phyloP scores from a whole-genome alignment of 2,797 vertebrate genomes.

The Nyctalus aviator region DNA sequence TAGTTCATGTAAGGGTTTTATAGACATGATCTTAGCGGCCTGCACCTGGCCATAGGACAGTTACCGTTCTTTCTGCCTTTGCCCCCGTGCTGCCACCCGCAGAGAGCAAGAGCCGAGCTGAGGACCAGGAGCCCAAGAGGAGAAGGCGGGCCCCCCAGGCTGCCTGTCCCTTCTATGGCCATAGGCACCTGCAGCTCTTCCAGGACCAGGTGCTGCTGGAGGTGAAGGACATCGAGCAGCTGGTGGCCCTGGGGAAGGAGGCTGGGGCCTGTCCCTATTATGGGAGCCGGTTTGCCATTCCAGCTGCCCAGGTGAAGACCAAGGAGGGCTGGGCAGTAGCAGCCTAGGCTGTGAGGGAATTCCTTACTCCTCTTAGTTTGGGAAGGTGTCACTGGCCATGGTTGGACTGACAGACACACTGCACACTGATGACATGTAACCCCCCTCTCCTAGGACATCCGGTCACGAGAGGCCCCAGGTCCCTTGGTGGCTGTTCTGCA shows the following conservation, averaged over 20 bases:
- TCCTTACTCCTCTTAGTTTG: background rate
- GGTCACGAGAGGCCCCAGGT: background rate
- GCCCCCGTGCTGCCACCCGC: background rate
- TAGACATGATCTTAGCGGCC: background rate
- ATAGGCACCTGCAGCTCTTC: conserved; percentile 92
- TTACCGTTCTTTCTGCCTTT: background rate
- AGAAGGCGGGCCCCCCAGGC: conserved; percentile 84
- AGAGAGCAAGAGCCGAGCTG: conserved; percentile 52
- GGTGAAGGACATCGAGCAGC: conserved; percentile 95
- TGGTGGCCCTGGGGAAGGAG: conserved; percentile 92
- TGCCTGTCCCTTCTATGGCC: conserved; percentile 91
- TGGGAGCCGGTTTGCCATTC: conserved; percentile 92
- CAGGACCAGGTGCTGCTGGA: conserved; percentile 92
- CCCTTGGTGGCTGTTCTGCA: background rate
- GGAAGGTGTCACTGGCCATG: fast-evolving
- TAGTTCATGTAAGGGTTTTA: background rate
- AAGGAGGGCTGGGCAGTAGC: fast-evolving
- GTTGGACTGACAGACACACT: fast-evolving
- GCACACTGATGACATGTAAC: fast-evolving
- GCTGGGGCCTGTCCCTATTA: conserved; percentile 95
- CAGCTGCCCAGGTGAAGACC: conserved; percentile 93
- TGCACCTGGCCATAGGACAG: fast-evolving
- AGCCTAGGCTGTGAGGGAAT: background rate
- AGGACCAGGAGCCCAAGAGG: conserved; percentile 87
- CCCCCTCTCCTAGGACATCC: fast-evolving